Conservation (phyloP, 2,797 vertebrate species). For the Aplochiton taeniatus region DNA sequence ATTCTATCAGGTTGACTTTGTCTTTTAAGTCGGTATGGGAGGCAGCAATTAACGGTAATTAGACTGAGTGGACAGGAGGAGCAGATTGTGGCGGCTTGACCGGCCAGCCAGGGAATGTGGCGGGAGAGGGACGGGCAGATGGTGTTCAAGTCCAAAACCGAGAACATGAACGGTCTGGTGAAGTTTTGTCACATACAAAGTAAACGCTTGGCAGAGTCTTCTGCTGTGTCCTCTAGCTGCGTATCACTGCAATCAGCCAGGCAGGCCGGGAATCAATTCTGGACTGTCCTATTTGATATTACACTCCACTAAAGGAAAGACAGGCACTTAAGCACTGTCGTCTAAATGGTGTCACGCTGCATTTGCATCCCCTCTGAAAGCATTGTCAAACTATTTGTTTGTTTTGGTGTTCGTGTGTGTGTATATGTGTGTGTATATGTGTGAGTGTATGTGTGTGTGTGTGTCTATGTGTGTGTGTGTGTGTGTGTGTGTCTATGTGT, state of each 20-base stretch:
- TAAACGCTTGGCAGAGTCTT: slow-evolving; percentile 30
- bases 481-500: slow-evolving; percentile 13
- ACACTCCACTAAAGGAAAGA: slow-evolving; percentile 14
- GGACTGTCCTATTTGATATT: slow-evolving; percentile 28
- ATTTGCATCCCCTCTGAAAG: slow-evolving; percentile 4
- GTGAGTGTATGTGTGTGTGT: slow-evolving; percentile 20
- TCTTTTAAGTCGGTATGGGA: slow-evolving; percentile 31
- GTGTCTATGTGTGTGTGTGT: slow-evolving; percentile 20
- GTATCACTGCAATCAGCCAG: neutral
- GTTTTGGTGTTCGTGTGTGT: slow-evolving; percentile 25
- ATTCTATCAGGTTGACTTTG: slow-evolving; percentile 18
- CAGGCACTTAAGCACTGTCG: neutral
- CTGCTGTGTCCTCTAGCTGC: slow-evolving; percentile 11
- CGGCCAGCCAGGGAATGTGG: neutral
- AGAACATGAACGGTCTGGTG: slow-evolving; percentile 27
- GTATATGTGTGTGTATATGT: slow-evolving; percentile 10
- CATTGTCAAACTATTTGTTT: slow-evolving; percentile 31
- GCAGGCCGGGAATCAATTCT: neutral
- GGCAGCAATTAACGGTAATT: slow-evolving; percentile 33
- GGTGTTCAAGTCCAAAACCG: slow-evolving; percentile 21
- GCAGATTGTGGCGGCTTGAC: slow-evolving; percentile 27
- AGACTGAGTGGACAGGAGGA: slow-evolving; percentile 16
- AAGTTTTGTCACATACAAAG: slow-evolving; percentile 14
- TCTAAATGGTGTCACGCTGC: neutral
- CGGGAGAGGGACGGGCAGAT: slow-evolving; percentile 13